A percentile compares a stretch with the other conserved stretches of the same genome.
Evolutionary conservation across 2,113 vertebrate species (phyloP).

Genomic region (Pampusana beccarii): DNA sequence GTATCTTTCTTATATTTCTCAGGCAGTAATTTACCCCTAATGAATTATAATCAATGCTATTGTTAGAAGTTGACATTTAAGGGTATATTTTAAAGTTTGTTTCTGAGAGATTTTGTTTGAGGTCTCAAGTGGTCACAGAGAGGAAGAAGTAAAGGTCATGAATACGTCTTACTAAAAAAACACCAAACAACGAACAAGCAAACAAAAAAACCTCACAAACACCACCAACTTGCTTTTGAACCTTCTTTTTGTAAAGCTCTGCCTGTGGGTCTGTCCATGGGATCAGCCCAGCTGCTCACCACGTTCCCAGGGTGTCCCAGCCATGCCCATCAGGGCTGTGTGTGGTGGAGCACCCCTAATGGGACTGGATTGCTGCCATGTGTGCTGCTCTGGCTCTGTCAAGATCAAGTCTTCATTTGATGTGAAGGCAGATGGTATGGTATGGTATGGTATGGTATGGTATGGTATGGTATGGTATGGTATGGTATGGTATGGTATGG

Average conservation of each 20-base stretch:
- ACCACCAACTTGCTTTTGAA: not conserved
- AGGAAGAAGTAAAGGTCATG: not conserved
- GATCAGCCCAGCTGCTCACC: not conserved
- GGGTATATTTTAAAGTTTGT: not conserved
- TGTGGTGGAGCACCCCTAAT: not conserved
- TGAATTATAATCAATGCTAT: not conserved
- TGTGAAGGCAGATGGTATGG: no score
- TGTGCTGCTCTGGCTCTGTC: not conserved
- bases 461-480: no score
- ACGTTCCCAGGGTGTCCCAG: not conserved
- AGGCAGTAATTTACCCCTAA: not conserved
- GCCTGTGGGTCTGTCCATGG: not conserved
- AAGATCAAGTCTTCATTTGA: not conserved
- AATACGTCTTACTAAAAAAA: not conserved
- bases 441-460: no score
- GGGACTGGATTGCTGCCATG: not conserved
- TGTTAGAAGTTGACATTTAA: not conserved
- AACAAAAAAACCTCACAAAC: no score
- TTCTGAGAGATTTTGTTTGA: not conserved
- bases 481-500: no score
- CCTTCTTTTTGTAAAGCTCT: not conserved
- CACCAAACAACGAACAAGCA: not conserved
- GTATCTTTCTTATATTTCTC: not conserved
- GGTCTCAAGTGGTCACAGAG: not conserved
- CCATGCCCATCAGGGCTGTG: accelerated